Conservation (phyloP, 2,888 invertebrate genomes). For the Aromia moschata region DNA sequence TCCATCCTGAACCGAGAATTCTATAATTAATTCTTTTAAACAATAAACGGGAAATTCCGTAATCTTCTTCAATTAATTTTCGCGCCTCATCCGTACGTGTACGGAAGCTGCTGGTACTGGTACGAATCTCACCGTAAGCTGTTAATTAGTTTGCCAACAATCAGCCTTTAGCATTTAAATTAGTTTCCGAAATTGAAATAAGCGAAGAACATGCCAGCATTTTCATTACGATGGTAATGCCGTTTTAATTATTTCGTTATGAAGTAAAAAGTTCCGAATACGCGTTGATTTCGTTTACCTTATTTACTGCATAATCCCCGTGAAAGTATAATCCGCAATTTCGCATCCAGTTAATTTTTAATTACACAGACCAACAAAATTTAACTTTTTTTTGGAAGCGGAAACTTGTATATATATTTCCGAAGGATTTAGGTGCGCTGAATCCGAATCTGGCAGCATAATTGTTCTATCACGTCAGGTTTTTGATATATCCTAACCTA, state of each 20-base stretch:
- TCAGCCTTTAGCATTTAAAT: slow-evolving; percentile 52
- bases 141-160: slow-evolving; percentile 51
- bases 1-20: slow-evolving; percentile 4
- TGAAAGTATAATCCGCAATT: background rate
- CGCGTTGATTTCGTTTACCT: background rate
- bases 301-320: background rate
- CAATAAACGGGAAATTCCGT: slow-evolving; percentile 35
- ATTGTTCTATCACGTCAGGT: too few relatives aligned
- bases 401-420: too few relatives aligned
- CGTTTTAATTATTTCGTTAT: slow-evolving; percentile 32
- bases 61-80: slow-evolving; percentile 46
- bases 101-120: slow-evolving; percentile 33
- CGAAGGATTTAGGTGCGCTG: too few relatives aligned
- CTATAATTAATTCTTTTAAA: slow-evolving; percentile 35
- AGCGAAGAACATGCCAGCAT: slow-evolving; percentile 29
- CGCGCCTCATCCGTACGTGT: slow-evolving; percentile 26
- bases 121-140: slow-evolving; percentile 44
- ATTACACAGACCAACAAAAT: slow-evolving; percentile 24
- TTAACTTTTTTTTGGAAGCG: too few relatives aligned
- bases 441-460: too few relatives aligned
- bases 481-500: too few relatives aligned
- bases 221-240: slow-evolving; percentile 30
- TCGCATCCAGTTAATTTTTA: slow-evolving; percentile 2
- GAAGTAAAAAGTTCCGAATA: slow-evolving; percentile 8
- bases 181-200: slow-evolving; percentile 44